Conservation (phyloP, 2,888 invertebrate genomes). For the Phyto melanocephala region DNA sequence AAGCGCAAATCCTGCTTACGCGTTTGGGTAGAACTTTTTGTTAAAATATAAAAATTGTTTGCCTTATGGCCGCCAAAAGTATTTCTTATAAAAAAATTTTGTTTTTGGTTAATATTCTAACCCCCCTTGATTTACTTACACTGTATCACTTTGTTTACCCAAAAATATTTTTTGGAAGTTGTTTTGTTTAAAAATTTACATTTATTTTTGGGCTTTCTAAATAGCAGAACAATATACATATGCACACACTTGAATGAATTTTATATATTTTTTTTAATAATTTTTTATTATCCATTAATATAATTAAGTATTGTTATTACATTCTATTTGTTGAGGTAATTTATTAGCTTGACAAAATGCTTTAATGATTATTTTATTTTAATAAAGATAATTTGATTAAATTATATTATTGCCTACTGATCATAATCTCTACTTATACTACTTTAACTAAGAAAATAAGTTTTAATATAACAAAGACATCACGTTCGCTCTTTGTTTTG, state of each 20-base stretch:
- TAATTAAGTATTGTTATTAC: not conserved
- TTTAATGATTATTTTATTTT: not conserved
- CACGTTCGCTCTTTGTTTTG: too few relatives aligned
- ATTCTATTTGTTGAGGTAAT: not conserved
- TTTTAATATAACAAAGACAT: too few relatives aligned
- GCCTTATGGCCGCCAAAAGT: too few relatives aligned
- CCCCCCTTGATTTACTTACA: too few relatives aligned
- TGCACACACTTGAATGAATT: not conserved
- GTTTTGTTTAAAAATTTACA: not conserved
- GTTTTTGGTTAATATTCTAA: too few relatives aligned
- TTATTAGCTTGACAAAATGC: not conserved
- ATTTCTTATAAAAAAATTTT: too few relatives aligned
- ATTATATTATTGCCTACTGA: not conserved
- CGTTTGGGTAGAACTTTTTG: too few relatives aligned
- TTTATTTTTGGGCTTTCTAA: not conserved
- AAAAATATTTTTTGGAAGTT: too few relatives aligned
- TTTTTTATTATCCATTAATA: not conserved
- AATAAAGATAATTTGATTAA: not conserved
- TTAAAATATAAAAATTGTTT: too few relatives aligned
- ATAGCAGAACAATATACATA: not conserved
- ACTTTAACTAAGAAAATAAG: not conserved
- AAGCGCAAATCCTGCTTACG: too few relatives aligned
- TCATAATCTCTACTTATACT: not conserved
- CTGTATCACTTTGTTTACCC: too few relatives aligned
- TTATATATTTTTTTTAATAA: not conserved